These are phyloP conservation scores for Beroe forskalii DNA, from an alignment of 37 sponge, comb jelly and placozoan genomes.

Conservation along the genomic window DNA sequence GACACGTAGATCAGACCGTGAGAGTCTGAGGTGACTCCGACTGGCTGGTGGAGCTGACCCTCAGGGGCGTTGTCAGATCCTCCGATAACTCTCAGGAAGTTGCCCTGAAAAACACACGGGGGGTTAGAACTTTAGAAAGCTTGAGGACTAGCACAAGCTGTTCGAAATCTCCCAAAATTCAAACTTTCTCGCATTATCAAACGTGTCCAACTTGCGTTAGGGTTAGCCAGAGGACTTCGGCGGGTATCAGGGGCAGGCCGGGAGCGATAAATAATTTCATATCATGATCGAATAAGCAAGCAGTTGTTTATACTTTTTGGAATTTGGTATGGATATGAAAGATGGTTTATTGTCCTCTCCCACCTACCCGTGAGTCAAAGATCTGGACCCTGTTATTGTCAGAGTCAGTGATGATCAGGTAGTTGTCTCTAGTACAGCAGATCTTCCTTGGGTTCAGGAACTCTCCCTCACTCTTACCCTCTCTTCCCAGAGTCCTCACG, in stretches of 20 bases:
- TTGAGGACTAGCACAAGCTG: background rate
- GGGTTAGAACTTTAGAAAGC: background rate
- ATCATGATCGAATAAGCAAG: no score
- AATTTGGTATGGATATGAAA: no score
- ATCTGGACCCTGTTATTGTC: constrained; percentile 61
- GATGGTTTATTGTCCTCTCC: no score
- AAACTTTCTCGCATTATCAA: no score
- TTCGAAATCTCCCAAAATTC: no score
- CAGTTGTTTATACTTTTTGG: no score
- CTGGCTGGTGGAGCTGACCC: constrained; percentile 50
- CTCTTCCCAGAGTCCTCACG: constrained; percentile 53
- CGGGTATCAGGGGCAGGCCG: no score
- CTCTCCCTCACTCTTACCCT: constrained; percentile 53
- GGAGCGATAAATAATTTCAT: no score
- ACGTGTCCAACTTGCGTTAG: no score
- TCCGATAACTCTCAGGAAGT: constrained; percentile 63
- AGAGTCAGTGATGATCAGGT: constrained; percentile 54
- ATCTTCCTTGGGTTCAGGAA: constrained; percentile 53
- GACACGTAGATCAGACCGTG: constrained; percentile 65
- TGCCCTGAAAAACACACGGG: constrained; percentile 11
- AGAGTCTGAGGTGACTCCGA: constrained; percentile 42
- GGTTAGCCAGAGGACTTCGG: no score
- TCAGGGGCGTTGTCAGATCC: background rate
- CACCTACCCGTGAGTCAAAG: constrained; percentile 47
- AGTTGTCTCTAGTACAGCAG: constrained; percentile 51